Base-by-base conservation (phyloP, 1,140 invertebrate genomes). In the Drosophila obscura region DNA sequence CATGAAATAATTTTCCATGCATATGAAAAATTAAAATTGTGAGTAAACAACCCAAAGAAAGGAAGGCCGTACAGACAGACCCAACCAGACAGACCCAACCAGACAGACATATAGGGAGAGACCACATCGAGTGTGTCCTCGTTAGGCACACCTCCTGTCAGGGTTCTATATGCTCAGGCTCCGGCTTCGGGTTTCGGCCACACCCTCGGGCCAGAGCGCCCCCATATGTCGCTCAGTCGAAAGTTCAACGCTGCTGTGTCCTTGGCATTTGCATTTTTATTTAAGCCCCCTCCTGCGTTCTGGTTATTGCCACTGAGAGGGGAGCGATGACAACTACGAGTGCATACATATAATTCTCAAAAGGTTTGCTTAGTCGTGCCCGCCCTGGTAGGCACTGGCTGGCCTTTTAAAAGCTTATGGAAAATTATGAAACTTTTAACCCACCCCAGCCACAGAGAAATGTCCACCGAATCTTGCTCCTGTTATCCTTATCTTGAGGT, bases 231-330 rank as follows among this genome's bases (percentile, higher is more conserved):
- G 80, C 61, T 75, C 67, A 62, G 28, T 73, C 49, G 69, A 71
- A 64, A 79, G 80, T 83, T 83, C 80, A 83, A 45, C 75, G 64
- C 56, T 83, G 75, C 49, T 65, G 50, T 84, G 80, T 73, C 79
- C 79, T 82, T 82, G 79, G 80, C 74, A 82, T 71, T 71, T 71
- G 67, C 67, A 71, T 69, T 82, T 82, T 78, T 68, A 62, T 68
- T 78, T 78, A 45, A 78, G 64, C 48, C 50, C 57, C 62, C 49
- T 53, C 67, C 67, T 81, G 67, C 78, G 73, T 73, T 81, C 77
- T 61, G 73, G 74, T 66, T 82, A 82, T 83, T 82, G 71, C 65
- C 22, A 69, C 65, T 50, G 67, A 45, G 52, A 58, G 39, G 24
- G 63, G 31, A 11, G 9, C 26, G 41, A 58, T 69, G 65, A 71